These are phyloP conservation scores for Xestia sexstrigata DNA, from an alignment of 2,888 invertebrate genomes.

Conservation along the genomic window DNA sequence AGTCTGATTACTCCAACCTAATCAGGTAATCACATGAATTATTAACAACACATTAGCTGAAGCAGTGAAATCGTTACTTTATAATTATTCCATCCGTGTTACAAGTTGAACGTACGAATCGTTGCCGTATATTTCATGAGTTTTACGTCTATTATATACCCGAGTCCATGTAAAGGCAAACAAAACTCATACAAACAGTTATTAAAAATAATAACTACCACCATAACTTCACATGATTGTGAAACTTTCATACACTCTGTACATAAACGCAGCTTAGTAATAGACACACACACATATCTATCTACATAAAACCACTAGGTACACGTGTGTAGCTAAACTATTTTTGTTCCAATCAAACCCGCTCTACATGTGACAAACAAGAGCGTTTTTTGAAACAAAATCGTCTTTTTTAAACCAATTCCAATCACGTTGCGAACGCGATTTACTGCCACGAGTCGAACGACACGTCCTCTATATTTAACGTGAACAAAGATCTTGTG, in stretches of 20 bases:
- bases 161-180: not conserved
- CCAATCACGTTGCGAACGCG: constrained; percentile 12
- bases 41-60: constrained; percentile 43
- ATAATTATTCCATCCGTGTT: constrained; percentile 16
- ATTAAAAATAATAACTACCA: constrained; percentile 24
- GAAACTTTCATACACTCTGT: constrained; percentile 10
- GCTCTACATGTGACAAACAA: constrained; percentile 28
- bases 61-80: constrained; percentile 45
- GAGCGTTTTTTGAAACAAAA: constrained; percentile 17
- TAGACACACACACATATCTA: not conserved
- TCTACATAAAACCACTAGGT: not conserved
- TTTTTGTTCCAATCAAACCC: constrained; percentile 29
- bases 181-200: constrained; percentile 7
- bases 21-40: constrained; percentile 40
- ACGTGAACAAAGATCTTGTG: constrained; percentile 31
- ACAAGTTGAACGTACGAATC: not conserved
- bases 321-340: not conserved
- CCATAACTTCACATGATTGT: constrained; percentile 12
- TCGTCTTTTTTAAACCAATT: constrained; percentile 28
- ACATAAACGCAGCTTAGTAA: not conserved
- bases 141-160: not conserved
- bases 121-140: not conserved
- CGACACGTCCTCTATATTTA: constrained; percentile 59
- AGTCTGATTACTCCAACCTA: constrained; percentile 32
- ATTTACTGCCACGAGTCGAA: constrained; percentile 24